Conservation (phyloP, 2,113 vertebrate species). For the Galemys pyrenaicus region DNA sequence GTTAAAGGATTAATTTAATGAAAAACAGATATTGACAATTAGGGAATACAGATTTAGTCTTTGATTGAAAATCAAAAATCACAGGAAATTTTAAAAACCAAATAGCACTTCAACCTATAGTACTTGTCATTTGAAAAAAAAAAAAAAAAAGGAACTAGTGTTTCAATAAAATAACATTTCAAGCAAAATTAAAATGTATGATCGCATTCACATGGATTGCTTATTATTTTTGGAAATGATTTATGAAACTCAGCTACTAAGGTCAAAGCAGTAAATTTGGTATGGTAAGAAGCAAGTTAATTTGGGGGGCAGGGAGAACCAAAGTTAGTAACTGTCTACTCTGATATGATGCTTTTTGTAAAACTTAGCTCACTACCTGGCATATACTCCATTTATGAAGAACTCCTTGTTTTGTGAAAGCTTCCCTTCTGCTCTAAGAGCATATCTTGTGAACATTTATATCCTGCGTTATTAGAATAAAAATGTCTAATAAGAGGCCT, state of each 20-base stretch:
- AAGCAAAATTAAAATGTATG: conserved; percentile 28
- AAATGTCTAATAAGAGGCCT: conserved; percentile 51
- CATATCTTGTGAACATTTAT: conserved; percentile 37
- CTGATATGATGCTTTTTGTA: background rate
- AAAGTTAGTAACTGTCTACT: background rate
- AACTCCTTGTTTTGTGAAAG: background rate
- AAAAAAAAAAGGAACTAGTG: conserved; percentile 44
- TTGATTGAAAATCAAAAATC: conserved; percentile 8
- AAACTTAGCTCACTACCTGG: background rate
- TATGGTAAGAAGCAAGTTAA: background rate
- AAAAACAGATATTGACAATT: background rate
- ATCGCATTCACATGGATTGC: background rate
- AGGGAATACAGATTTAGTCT: background rate
- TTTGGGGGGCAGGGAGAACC: background rate
- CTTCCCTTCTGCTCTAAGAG: conserved; percentile 44
- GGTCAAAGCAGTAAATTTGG: background rate
- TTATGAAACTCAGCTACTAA: background rate
- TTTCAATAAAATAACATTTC: background rate
- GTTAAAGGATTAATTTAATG: background rate
- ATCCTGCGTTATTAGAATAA: background rate
- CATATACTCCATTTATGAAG: background rate
- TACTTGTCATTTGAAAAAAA: conserved; percentile 3
- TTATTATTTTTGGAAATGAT: conserved; percentile 18
- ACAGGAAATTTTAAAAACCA: background rate
- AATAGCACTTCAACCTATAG: background rate